Evolutionary conservation across 2,797 vertebrate species (phyloP).

Genomic region (Cryptoprocta ferox): DNA sequence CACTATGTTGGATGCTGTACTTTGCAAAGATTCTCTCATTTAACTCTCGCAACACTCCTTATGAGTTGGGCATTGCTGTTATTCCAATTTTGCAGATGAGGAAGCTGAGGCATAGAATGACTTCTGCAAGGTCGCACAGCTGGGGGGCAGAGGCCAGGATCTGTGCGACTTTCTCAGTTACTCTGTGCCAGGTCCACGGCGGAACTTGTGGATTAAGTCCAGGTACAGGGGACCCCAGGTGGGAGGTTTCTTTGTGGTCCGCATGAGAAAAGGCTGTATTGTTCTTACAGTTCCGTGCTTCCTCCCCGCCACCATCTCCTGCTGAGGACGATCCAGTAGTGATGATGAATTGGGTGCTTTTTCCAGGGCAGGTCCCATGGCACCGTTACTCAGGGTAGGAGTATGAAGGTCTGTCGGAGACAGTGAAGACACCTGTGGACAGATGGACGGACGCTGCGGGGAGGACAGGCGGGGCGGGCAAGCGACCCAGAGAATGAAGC

Average conservation of each 20-base stretch:
- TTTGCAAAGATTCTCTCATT: background rate
- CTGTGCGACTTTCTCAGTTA: background rate
- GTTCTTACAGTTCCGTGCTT: background rate
- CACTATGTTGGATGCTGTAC: background rate
- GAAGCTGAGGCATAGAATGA: background rate
- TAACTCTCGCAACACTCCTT: background rate
- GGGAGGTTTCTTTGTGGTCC: background rate
- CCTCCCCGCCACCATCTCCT: background rate
- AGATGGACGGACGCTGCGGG: background rate
- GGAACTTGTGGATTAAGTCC: background rate
- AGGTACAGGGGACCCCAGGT: background rate
- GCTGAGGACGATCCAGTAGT: background rate
- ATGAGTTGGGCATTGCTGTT: background rate
- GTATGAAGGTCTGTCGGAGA: background rate
- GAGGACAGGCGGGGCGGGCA: too few species aligned
- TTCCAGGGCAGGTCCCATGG: background rate
- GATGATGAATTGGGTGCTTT: background rate
- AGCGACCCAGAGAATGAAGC: background rate
- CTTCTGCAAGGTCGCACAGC: background rate
- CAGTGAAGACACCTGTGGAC: background rate
- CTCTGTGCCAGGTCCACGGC: background rate
- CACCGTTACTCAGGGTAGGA: rapidly evolving
- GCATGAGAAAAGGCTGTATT: background rate
- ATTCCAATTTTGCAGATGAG: background rate
- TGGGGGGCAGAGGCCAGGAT: background rate